Percentiles rank a stretch among this genome's conserved stretches.
These are phyloP conservation scores for Rafetus swinhoei DNA, from an alignment of 2,113 vertebrate genomes.

Conservation along the genomic window DNA sequence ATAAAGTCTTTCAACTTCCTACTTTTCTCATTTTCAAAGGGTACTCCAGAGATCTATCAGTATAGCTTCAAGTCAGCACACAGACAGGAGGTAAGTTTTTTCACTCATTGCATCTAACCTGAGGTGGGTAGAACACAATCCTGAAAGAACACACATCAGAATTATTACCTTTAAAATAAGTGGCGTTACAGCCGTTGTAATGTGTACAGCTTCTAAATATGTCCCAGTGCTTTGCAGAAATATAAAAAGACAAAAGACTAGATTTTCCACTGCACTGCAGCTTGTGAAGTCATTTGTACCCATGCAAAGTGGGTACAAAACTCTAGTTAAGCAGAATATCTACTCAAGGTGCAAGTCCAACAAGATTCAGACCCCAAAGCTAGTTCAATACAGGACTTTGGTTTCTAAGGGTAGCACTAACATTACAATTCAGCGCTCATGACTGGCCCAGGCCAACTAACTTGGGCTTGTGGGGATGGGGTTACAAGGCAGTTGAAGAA, in stretches of 20 bases:
- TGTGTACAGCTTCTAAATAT: not conserved
- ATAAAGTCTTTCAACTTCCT: not conserved
- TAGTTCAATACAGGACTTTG: not conserved
- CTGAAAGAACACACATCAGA: not conserved
- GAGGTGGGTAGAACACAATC: not conserved
- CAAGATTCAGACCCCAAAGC: not conserved
- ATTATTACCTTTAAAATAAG: not conserved
- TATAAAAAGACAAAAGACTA: rapidly evolving
- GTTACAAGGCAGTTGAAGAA: too few relatives aligned
- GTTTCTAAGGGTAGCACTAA: not conserved
- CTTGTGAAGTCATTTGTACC: not conserved
- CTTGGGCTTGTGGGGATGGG: too few relatives aligned
- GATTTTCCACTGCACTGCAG: not conserved
- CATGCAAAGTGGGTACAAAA: not conserved
- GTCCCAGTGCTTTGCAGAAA: not conserved
- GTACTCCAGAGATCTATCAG: conserved; percentile 40
- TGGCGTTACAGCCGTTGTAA: not conserved
- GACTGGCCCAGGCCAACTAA: too few relatives aligned
- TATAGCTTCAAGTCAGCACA: conserved; percentile 55
- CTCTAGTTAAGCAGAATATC: not conserved
- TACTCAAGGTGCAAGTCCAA: not conserved
- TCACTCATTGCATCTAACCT: conserved; percentile 5
- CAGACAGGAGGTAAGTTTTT: conserved; percentile 51
- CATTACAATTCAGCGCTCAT: too few relatives aligned
- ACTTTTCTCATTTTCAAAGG: conserved; percentile 53